Evolutionary conservation across 2,797 vertebrate species (phyloP).

Genomic region (Aeoliscus strigatus): DNA sequence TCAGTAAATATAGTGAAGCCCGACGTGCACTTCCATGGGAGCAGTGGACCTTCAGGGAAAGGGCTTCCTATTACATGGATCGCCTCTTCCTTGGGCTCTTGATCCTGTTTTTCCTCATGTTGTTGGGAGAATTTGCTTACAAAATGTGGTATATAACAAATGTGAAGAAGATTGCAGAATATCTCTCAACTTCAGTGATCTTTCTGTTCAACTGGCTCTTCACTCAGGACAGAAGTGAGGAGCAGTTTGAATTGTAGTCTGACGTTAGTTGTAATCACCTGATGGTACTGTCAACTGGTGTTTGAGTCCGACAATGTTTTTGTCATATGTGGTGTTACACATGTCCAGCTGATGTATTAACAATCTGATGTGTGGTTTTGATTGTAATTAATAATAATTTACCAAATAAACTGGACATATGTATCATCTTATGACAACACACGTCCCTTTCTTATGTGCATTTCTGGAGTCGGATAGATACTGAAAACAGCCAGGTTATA

Average conservation of each 20-base stretch:
- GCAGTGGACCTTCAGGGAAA: constrained; percentile 71
- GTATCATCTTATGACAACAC: too few relatives aligned
- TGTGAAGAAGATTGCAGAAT: constrained; percentile 45
- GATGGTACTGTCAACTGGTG: too few relatives aligned
- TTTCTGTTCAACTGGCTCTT: constrained; percentile 62
- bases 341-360: too few relatives aligned
- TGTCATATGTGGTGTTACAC: too few relatives aligned
- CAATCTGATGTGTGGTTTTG: too few relatives aligned
- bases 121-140: constrained; percentile 57
- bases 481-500: too few relatives aligned
- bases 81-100: constrained; percentile 69
- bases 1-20: constrained; percentile 53
- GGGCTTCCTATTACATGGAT: constrained; percentile 62
- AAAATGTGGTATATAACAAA: constrained; percentile 72
- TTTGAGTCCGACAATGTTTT: too few relatives aligned
- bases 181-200: constrained; percentile 32
- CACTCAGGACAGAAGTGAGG: constrained; percentile 60
- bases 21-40: constrained; percentile 62
- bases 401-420: too few relatives aligned
- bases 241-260: constrained; percentile 64
- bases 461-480: too few relatives aligned
- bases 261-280: background rate
- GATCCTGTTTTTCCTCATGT: constrained; percentile 36
- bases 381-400: too few relatives aligned
- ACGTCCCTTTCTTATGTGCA: too few relatives aligned